Conservation (phyloP, 2,797 vertebrate genomes). For the Ambastaia sidthimunki region DNA sequence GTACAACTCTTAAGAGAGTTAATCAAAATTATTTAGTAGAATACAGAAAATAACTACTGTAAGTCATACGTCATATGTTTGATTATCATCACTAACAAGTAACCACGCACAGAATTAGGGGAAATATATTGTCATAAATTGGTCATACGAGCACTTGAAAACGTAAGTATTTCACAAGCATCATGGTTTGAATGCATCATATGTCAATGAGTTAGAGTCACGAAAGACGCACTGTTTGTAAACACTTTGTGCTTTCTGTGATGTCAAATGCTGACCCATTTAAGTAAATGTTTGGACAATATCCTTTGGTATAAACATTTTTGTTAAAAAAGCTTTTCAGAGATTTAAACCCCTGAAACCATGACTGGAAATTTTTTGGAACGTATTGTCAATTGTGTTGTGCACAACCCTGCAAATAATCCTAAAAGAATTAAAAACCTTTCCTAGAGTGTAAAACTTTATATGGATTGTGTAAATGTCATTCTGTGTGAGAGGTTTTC, state of each 20-base stretch:
- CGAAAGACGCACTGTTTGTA: neutral
- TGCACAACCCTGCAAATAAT: conserved; percentile 10
- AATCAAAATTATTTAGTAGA: too few species aligned
- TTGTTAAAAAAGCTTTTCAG: neutral
- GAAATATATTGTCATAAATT: conserved; percentile 1
- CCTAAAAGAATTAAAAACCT: neutral
- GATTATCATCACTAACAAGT: neutral
- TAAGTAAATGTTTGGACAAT: conserved; percentile 29
- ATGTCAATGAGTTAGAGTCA: neutral
- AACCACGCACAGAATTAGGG: neutral
- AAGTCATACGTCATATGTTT: too few species aligned
- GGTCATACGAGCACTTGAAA: neutral
- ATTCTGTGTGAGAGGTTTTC: neutral
- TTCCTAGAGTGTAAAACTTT: neutral
- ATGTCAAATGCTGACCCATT: neutral
- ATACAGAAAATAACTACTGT: too few species aligned
- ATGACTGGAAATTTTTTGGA: neutral
- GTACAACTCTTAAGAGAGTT: too few species aligned
- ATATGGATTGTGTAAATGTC: neutral
- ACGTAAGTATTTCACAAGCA: neutral
- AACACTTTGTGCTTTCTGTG: conserved; percentile 21
- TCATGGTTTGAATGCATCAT: neutral
- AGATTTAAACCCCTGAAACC: neutral
- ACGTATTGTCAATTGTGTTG: neutral
- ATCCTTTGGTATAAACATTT: neutral